Base-by-base conservation (phyloP, 1,140 invertebrate genomes). In the Lethrus apterus region DNA sequence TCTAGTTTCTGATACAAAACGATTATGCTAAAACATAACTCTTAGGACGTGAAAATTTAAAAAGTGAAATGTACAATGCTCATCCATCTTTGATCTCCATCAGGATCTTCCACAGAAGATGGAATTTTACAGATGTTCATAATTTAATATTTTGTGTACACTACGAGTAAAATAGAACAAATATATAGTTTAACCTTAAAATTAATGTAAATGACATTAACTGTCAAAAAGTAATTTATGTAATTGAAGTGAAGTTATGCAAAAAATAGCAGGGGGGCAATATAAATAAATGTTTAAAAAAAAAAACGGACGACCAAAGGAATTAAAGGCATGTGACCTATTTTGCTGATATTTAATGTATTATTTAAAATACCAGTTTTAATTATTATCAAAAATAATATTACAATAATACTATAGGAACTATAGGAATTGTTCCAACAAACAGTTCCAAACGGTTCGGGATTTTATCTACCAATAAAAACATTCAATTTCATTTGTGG, bases 1-100 rank as follows among this genome's bases (percentile, higher is more conserved):
- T 63, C 83, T 80, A 7, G 84, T 81, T 67, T 92, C 85, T 23
- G 73, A 73, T 24, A 91, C 66, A 66, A 90, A 92, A 44, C 84
- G 73, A 48, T 85, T 79, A 66, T 93, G 89, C 87, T 89, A 66
- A 46, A 79, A 74, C 51, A 46, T 15, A 42, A 30, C n/a, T n/a
- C n/a, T n/a, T 15, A 26, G n/a, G 1, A 21, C 11, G 2, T 20
- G 26, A 33, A 32, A 31, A 9, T 23, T 46, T 35, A 11, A 26
- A 26, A 42, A 15, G 11, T 13, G 23, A n/a, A 50, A 52, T 51
- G 56, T 65, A 67, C 65, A 50, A 67, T 65, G 49, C 65, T 66
- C 40, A 67, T 52, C 65, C 65, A 67, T 38, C 65, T 50, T 32
- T 66, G 57, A 48, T 67, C 65, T n/a, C 65, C 65, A 40, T 65